Evolutionary conservation across 2,797 vertebrate genomes (phyloP).

Genomic region (Neostethus bicornis): DNA sequence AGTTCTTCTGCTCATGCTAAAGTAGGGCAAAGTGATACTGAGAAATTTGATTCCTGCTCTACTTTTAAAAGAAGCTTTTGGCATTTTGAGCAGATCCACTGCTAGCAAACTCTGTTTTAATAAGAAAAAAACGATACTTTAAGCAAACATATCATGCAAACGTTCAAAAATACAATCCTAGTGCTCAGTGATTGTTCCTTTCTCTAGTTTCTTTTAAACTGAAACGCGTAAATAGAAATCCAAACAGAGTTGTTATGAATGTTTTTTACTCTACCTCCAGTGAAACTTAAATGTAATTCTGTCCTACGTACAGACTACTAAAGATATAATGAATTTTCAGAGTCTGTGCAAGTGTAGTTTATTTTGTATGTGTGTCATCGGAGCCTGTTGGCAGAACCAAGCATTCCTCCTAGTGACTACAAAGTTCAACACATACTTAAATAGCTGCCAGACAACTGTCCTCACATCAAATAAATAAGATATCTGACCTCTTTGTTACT

Average conservation of each 20-base stretch:
- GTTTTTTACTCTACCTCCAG: not conserved
- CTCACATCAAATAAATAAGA: conserved; percentile 11
- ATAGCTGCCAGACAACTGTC: conserved; percentile 2
- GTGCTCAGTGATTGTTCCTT: no score
- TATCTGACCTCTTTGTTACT: conserved; percentile 9
- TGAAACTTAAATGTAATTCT: not conserved
- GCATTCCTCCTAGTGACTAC: conserved; percentile 14
- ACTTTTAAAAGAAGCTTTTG: conserved; percentile 47
- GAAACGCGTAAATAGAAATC: not conserved
- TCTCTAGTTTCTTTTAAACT: not conserved
- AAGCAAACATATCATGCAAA: not conserved
- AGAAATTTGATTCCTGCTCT: conserved; percentile 6
- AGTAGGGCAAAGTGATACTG: not conserved
- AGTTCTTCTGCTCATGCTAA: not conserved
- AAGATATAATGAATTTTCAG: conserved; percentile 12
- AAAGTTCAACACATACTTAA: conserved; percentile 15
- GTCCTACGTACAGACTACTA: not conserved
- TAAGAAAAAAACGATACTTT: conserved; percentile 22
- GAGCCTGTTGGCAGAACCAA: conserved; percentile 11
- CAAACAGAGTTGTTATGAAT: no score
- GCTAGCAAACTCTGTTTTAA: conserved; percentile 43
- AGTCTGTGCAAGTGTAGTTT: conserved; percentile 5
- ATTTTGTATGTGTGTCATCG: conserved; percentile 2
- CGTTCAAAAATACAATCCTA: no score
- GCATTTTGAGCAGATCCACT: conserved; percentile 35